Conservation (phyloP, 2,113 vertebrate genomes). For the Perca schrenkii region DNA sequence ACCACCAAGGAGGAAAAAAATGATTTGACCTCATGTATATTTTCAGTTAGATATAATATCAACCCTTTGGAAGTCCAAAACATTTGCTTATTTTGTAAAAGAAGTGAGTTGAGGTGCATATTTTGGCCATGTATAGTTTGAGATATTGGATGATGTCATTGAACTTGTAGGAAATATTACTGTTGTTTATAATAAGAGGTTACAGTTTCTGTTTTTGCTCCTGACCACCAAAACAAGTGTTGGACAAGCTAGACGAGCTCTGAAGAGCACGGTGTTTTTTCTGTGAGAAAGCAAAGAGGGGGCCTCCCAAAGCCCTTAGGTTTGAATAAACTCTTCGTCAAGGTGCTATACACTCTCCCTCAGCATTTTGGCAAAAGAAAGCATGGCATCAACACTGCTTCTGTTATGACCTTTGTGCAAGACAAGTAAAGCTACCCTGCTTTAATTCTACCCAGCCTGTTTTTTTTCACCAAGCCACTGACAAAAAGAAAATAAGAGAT, state of each 20-base stretch:
- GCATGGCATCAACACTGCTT: conserved; percentile 24
- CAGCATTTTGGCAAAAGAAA: conserved; percentile 48
- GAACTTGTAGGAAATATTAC: conserved; percentile 1
- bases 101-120: not conserved
- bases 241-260: conserved; percentile 8
- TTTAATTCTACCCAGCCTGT: conserved; percentile 9
- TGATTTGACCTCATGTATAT: not conserved
- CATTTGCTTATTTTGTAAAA: not conserved
- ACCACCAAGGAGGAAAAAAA: not conserved
- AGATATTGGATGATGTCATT: conserved; percentile 12
- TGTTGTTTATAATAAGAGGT: conserved; percentile 41
- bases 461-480: conserved; percentile 9
- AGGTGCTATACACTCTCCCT: conserved; percentile 39
- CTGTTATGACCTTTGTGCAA: conserved; percentile 36
- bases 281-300: conserved; percentile 25
- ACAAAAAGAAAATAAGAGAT: conserved; percentile 2
- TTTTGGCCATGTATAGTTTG: conserved; percentile 4
- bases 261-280: conserved; percentile 36
- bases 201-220: conserved; percentile 52
- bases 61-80: not conserved
- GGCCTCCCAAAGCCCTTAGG: conserved; percentile 35
- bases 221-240: conserved; percentile 22
- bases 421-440: conserved; percentile 26
- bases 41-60: not conserved
- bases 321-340: conserved; percentile 50